Conservation (phyloP, 2,888 invertebrate species). For the Tetropium fuscum region DNA sequence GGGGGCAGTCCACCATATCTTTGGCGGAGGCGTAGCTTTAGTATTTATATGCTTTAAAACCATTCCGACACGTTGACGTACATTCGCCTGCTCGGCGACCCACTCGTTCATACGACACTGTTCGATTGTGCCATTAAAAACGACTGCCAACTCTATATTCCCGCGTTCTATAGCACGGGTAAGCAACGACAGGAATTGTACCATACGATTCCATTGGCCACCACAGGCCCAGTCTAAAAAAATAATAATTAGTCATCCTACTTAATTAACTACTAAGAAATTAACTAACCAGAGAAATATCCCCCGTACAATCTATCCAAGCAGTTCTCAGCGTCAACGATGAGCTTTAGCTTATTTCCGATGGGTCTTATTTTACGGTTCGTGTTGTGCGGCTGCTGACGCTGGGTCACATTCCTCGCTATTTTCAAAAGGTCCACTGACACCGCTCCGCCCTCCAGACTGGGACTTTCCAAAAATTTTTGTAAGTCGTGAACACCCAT, state of each 20-base stretch:
- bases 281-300: conserved; percentile 81
- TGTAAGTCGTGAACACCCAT: conserved; percentile 90
- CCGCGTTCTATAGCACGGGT: conserved; percentile 80
- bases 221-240: conserved; percentile 93
- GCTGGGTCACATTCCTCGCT: conserved; percentile 71
- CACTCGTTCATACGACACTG: conserved; percentile 75
- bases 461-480: conserved; percentile 80
- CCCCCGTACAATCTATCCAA: conserved; percentile 92
- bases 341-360: conserved; percentile 78
- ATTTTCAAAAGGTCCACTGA: conserved; percentile 87
- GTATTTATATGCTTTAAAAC: conserved; percentile 85
- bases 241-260: conserved; percentile 27
- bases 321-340: conserved; percentile 92
- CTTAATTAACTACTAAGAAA: not conserved
- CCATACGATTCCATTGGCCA: conserved; percentile 94
- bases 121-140: conserved; percentile 89
- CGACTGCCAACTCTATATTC: conserved; percentile 83
- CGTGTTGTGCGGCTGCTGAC: conserved; percentile 64
- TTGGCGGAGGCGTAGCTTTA: conserved; percentile 91
- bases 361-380: conserved; percentile 63
- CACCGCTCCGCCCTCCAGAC: conserved; percentile 75
- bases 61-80: conserved; percentile 83
- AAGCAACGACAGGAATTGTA: conserved; percentile 85
- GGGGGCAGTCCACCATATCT: conserved; percentile 83
- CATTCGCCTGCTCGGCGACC: conserved; percentile 81